A percentile compares a stretch with the other conserved stretches of the same genome.
Conservation (phyloP, 1,140 invertebrate species). For the Meloidogyne exigua region DNA sequence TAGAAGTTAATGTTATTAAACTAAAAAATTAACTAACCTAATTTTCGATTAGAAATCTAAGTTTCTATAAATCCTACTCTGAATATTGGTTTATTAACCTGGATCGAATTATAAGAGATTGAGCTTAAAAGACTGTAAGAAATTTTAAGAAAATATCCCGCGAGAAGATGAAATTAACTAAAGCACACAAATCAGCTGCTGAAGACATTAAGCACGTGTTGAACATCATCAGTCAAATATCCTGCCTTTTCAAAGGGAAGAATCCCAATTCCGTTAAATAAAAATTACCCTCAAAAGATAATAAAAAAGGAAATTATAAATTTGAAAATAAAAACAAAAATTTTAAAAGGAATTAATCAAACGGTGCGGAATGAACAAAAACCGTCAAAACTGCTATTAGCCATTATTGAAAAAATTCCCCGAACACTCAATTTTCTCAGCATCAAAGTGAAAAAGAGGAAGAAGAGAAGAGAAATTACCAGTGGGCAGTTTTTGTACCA, state of each 20-base stretch:
- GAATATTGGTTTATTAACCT: too few species aligned
- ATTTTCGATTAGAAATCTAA: too few species aligned
- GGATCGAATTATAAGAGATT: too few species aligned
- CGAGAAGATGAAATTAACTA: too few species aligned
- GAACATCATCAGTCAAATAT: neutral
- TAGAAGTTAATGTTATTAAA: too few species aligned
- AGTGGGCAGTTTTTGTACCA: conserved; percentile 91
- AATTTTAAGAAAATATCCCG: too few species aligned
- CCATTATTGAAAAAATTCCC: neutral
- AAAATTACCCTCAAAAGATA: neutral
- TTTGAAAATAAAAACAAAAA: neutral
- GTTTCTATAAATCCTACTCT: too few species aligned
- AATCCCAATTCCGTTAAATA: too few species aligned
- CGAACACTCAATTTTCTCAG: conserved; percentile 3
- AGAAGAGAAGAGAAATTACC: conserved; percentile 66
- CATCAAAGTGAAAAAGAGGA: conserved; percentile 6
- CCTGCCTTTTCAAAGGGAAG: neutral
- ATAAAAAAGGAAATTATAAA: neutral
- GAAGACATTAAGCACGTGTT: neutral
- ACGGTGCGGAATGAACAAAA: neutral
- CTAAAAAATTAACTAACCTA: too few species aligned
- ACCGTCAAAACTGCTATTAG: neutral
- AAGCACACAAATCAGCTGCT: neutral
- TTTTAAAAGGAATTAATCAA: neutral
- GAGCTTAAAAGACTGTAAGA: too few species aligned